These are phyloP conservation scores for Crenuchus spilurus DNA, from an alignment of 2,797 vertebrate species.

Conservation along the genomic window DNA sequence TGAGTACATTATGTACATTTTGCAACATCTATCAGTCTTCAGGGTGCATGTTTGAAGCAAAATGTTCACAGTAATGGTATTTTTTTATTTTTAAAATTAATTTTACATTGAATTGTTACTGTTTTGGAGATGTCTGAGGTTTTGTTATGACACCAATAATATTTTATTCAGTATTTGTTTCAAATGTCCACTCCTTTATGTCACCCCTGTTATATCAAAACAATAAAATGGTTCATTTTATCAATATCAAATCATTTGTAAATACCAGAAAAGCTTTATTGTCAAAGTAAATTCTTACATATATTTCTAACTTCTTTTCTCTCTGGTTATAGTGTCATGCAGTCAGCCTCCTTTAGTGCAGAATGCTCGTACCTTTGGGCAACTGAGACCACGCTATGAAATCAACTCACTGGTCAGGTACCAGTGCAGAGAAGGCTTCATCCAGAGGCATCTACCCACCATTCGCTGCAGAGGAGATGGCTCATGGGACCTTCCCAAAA, in stretches of 20 bases:
- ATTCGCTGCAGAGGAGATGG: conserved; percentile 93
- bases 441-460: conserved; percentile 92
- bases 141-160: too few species aligned
- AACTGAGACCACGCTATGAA: conserved; percentile 88
- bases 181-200: too few species aligned
- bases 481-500: conserved; percentile 92
- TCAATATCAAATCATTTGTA: too few species aligned
- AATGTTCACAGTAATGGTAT: neutral
- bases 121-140: too few species aligned
- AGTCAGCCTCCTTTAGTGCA: conserved; percentile 92
- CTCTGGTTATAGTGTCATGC: conserved; percentile 85
- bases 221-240: too few species aligned
- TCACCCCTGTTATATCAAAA: too few species aligned
- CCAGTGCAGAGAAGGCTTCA: conserved; percentile 91
- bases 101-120: too few species aligned
- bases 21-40: neutral
- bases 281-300: neutral
- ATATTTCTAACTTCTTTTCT: neutral
- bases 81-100: too few species aligned
- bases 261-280: too few species aligned
- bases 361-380: conserved; percentile 92
- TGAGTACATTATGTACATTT: too few species aligned
- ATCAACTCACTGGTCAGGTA: conserved; percentile 96
- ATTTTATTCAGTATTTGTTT: too few species aligned
- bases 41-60: neutral